Percentiles rank a stretch among this genome's conserved stretches.
These are phyloP conservation scores for Diadema setosum DNA, from an alignment of 35 echinoderm and acorn worm species.

Conservation along the genomic window DNA sequence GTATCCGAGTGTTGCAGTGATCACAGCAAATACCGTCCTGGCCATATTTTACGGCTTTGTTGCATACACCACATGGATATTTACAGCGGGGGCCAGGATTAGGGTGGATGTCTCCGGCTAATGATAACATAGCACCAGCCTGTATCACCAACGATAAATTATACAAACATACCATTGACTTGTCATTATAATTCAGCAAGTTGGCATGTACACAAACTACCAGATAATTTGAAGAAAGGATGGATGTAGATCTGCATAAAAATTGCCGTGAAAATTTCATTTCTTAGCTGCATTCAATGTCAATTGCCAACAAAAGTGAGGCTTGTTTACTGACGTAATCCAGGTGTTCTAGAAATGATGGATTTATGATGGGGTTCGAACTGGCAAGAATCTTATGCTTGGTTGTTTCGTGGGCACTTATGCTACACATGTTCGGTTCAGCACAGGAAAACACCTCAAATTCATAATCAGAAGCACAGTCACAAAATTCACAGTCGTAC, in stretches of 20 bases:
- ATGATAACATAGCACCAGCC: not conserved
- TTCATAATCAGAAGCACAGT: not conserved
- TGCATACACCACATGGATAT: not conserved
- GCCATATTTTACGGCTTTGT: not conserved
- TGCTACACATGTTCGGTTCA: not conserved
- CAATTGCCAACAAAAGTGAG: not conserved
- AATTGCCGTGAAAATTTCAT: no score
- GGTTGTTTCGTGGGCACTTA: not conserved
- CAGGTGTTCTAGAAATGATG: not conserved
- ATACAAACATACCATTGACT: not conserved
- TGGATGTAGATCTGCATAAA: not conserved
- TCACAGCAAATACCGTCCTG: not conserved
- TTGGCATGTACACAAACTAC: not conserved
- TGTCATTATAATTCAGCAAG: no score
- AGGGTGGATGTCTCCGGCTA: not conserved
- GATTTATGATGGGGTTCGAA: not conserved
- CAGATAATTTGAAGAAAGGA: not conserved
- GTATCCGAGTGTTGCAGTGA: not conserved
- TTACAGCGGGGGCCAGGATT: not conserved
- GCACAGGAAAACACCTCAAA: not conserved
- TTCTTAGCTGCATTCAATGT: no score
- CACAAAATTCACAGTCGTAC: not conserved
- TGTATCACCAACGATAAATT: not conserved
- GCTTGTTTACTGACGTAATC: not conserved
- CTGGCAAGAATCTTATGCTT: not conserved